Conservation (phyloP, 2,888 invertebrate species). For the Nomada ruficornis region DNA sequence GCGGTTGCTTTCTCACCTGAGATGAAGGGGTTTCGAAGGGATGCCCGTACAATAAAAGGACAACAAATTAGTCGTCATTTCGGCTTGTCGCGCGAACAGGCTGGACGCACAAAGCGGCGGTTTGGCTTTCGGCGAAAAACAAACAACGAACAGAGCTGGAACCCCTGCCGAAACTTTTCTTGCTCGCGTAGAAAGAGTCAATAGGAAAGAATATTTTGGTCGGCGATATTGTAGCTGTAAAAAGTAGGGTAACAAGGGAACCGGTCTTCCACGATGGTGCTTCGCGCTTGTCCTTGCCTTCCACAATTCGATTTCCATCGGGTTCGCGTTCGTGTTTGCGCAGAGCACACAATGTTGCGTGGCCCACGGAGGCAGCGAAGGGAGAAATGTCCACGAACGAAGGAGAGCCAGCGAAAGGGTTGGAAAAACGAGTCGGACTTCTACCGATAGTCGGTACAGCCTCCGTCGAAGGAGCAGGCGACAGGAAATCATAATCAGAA, state of each 20-base stretch:
- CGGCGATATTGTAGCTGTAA: conserved; percentile 59
- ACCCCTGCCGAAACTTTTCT: conserved; percentile 51
- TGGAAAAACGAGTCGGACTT: conserved; percentile 69
- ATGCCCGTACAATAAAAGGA: conserved; percentile 23
- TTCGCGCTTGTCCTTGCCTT: conserved; percentile 46
- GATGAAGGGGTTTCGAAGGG: neutral
- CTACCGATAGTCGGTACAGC: conserved; percentile 40
- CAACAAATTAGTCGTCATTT: conserved; percentile 65
- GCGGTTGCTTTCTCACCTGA: neutral
- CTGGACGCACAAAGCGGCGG: conserved; percentile 59
- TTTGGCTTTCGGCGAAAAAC: conserved; percentile 70
- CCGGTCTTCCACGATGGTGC: conserved; percentile 68
- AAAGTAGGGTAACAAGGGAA: conserved; percentile 62
- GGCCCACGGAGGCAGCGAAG: conserved; percentile 7
- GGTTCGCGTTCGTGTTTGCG: conserved; percentile 65
- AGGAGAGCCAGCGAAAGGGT: conserved; percentile 39
- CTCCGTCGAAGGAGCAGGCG: conserved; percentile 53
- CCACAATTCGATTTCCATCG: conserved; percentile 69
- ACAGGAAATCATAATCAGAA: conserved; percentile 73
- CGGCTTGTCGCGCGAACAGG: conserved; percentile 41
- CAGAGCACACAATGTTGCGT: conserved; percentile 39
- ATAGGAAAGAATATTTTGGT: conserved; percentile 66
- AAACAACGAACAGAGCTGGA: conserved; percentile 59
- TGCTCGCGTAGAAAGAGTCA: conserved; percentile 43
- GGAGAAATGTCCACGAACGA: conserved; percentile 33